Conservation (phyloP, 1,140 invertebrate species). For the Pteromalus puparum region DNA sequence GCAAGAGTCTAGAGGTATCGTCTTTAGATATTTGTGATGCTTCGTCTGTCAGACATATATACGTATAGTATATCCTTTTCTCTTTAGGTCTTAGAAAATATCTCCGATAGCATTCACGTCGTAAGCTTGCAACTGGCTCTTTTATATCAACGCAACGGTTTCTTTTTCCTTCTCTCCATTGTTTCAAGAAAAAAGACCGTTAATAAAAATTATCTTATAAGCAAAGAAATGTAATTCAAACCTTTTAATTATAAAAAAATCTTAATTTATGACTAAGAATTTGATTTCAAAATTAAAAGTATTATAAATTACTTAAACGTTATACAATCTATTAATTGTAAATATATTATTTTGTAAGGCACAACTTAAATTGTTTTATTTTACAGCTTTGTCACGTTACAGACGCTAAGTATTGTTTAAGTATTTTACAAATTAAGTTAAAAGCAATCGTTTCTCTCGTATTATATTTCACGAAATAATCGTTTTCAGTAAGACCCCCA, state of each 20-base stretch:
- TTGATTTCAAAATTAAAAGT: slow-evolving; percentile 49
- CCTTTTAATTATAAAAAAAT: slow-evolving; percentile 36
- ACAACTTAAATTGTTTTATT: slow-evolving; percentile 54
- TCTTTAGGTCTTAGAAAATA: slow-evolving; percentile 31
- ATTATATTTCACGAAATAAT: slow-evolving; percentile 51
- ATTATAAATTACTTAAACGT: slow-evolving; percentile 51
- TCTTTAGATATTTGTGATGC: slow-evolving; percentile 45
- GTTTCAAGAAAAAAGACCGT: slow-evolving; percentile 26
- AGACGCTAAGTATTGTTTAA: slow-evolving; percentile 45
- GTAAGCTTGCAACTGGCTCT: slow-evolving; percentile 42
- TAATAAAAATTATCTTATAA: slow-evolving; percentile 38
- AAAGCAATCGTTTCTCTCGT: slow-evolving; percentile 43
- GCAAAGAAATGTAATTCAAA: slow-evolving; percentile 30
- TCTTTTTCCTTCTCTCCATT: slow-evolving; percentile 8
- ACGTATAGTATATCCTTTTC: not conserved
- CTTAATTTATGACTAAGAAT: slow-evolving; percentile 49
- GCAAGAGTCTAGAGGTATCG: slow-evolving; percentile 59
- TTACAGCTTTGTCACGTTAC: slow-evolving; percentile 47
- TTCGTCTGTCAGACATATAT: not conserved
- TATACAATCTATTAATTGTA: slow-evolving; percentile 45
- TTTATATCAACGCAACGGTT: slow-evolving; percentile 29
- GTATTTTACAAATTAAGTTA: slow-evolving; percentile 54
- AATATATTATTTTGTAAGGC: slow-evolving; percentile 54
- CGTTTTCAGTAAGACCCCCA: slow-evolving; percentile 26
- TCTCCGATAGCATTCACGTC: slow-evolving; percentile 5